Evolutionary conservation across 2,113 vertebrate genomes (phyloP), one percentile per base, ranked within the genome.

Genomic region (Pangasianodon hypophthalmus): DNA sequence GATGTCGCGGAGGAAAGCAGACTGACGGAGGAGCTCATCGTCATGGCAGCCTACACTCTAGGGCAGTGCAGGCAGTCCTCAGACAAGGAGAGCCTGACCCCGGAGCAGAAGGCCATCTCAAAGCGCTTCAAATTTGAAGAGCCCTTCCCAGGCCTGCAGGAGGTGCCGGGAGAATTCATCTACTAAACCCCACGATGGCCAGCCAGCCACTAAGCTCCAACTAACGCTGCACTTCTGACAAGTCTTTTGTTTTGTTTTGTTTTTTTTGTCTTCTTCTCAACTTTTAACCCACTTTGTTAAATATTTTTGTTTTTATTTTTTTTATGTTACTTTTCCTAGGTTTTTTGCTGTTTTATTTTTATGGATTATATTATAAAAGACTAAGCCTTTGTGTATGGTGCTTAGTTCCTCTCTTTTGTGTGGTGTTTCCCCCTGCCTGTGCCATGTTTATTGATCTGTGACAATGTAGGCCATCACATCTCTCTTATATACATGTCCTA

Each of bases 101-200:
- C 96, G 7, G 96, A 97, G 88, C 96, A 97, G 92, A 98, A 98
- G 95, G 96, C 96, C 87, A 96, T 97, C 93, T 97, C 97, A 92
- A 98, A 98, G 87, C 95, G 97, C 93, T 98, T 99, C 95, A 97
- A 97, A 93, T 98, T 98, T 90, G 97, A 98, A 94, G 97, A 98
- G 91, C 96, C 97, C 14, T 96, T 98, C 90, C 92, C 92, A 1
- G 88, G 92, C 64, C 94, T 98, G 89, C 97, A 98, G 94, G 97
- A 98, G 93, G 95, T 98, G 91, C 96, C 96, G 4, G 97, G 97
- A 93, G 97, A 98, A 92, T 98, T 98, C 94, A 98, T 98, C 94
- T 98, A 96, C 94, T 98, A 95, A 98, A 88, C 90, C 91, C 11
- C 50, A 6, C 16, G 29, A 16, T 3, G 67, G 32, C 80, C 86